phyloP scores from a whole-genome alignment of 2,797 vertebrate species.

The Uromys caudimaculatus region DNA sequence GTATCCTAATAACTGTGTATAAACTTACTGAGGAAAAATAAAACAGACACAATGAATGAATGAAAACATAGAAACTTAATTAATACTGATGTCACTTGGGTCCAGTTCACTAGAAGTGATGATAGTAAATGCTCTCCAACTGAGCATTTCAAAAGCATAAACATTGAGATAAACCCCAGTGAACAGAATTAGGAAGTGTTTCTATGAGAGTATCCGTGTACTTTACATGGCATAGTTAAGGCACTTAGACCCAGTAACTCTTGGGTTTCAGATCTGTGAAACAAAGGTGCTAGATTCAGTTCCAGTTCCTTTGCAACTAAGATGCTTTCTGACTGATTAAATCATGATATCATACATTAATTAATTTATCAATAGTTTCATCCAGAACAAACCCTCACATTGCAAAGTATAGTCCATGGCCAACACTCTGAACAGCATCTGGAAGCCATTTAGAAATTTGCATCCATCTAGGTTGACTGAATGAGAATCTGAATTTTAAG shows the following conservation, averaged over 20 bases:
- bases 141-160: neutral
- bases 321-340: neutral
- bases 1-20: neutral
- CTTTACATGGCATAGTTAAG: neutral
- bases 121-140: neutral
- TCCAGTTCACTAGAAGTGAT: neutral
- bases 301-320: neutral
- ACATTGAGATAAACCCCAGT: neutral
- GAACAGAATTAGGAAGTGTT: neutral
- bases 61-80: neutral
- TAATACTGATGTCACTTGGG: neutral
- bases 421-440: neutral
- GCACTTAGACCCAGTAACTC: neutral
- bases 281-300: neutral
- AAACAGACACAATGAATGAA: neutral
- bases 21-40: neutral
- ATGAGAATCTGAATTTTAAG: constrained; percentile 49
- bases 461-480: neutral
- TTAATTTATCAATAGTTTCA: neutral
- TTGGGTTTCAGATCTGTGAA: neutral
- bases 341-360: neutral
- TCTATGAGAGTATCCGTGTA: neutral
- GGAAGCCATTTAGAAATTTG: neutral
- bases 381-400: neutral
- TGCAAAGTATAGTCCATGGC: neutral